These are phyloP conservation scores for Phalangium opilio DNA, from an alignment of 2,888 invertebrate species.

Conservation along the genomic window DNA sequence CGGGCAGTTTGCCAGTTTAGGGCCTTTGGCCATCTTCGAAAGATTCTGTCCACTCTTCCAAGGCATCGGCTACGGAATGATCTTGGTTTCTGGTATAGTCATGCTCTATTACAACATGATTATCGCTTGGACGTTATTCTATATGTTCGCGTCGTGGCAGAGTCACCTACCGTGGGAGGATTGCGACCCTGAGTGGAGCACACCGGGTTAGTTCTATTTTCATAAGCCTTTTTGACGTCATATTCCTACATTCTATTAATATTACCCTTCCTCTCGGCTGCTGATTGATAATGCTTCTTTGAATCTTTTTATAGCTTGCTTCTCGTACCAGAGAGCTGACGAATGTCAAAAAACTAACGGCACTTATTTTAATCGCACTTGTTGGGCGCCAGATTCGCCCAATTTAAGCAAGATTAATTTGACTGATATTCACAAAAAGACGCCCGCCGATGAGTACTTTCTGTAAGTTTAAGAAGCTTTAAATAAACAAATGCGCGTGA, in stretches of 20 bases:
- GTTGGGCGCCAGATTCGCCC: conserved; percentile 23
- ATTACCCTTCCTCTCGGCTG: too few species aligned
- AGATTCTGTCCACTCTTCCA: conserved; percentile 57
- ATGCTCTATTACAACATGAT: conserved; percentile 61
- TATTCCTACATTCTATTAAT: too few species aligned
- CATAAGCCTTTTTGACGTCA: too few species aligned
- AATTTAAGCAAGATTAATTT: conserved; percentile 23
- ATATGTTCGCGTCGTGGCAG: conserved; percentile 43
- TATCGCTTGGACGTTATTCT: conserved; percentile 61
- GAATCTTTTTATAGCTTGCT: conserved; percentile 20
- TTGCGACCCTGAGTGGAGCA: conserved; percentile 52
- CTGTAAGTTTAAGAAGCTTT: conserved; percentile 37
- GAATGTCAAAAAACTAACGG: conserved; percentile 25
- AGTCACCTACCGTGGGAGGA: conserved; percentile 50
- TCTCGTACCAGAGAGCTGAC: conserved; percentile 28
- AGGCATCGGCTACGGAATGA: conserved; percentile 55
- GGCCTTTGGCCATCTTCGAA: conserved; percentile 63
- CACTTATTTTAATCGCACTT: conserved; percentile 26
- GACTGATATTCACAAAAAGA: conserved; percentile 22
- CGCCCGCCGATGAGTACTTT: conserved; percentile 46
- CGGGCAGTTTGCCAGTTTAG: conserved; percentile 56
- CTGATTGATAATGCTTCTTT: background rate
- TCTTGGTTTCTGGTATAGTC: conserved; percentile 54
- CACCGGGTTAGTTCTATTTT: conserved; percentile 26
- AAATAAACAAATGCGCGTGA: background rate